Percentiles rank a stretch among this genome's conserved stretches.
These are phyloP conservation scores for Cryptomyrus ogoouensis DNA, from an alignment of 2,113 vertebrate species.

Conservation along the genomic window DNA sequence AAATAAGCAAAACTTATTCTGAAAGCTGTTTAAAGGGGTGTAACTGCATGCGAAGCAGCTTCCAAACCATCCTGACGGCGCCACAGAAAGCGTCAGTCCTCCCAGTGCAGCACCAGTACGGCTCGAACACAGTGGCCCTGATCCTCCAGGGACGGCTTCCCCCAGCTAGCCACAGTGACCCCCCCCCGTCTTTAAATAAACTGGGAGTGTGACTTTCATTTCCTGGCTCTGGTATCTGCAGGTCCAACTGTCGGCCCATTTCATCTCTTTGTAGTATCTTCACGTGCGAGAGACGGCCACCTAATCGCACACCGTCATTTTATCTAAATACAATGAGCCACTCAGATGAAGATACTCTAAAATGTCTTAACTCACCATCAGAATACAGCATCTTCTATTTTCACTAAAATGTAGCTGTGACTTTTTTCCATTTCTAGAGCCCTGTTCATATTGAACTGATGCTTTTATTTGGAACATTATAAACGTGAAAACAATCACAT, in stretches of 20 bases:
- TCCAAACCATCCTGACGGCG: background rate
- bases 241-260: background rate
- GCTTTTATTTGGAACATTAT: background rate
- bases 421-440: background rate
- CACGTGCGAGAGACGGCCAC: background rate
- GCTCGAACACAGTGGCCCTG: background rate
- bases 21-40: background rate
- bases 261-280: background rate
- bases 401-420: background rate
- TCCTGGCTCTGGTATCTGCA: background rate
- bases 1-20: background rate
- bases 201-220: constrained; percentile 6
- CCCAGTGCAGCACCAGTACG: background rate
- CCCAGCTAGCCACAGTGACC: background rate
- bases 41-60: background rate
- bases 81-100: background rate
- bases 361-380: background rate
- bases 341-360: background rate
- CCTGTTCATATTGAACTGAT: background rate
- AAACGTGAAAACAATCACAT: background rate
- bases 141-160: background rate
- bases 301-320: background rate
- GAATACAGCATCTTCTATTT: background rate
- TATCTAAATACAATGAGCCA: background rate
- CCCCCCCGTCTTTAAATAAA: background rate